These are phyloP conservation scores for Euplagia quadripunctaria DNA, from an alignment of 2,888 invertebrate genomes.

Conservation along the genomic window DNA sequence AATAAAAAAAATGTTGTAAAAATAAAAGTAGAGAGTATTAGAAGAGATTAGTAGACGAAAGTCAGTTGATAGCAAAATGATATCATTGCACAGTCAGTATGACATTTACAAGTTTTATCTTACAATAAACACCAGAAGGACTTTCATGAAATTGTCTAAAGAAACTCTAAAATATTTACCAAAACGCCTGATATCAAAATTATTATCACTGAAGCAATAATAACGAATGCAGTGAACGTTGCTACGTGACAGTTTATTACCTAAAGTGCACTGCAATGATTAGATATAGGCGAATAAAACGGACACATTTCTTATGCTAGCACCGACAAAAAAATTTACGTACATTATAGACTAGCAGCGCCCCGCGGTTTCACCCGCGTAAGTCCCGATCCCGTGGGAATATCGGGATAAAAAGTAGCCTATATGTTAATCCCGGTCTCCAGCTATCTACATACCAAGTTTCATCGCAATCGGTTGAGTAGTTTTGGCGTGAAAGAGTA, in stretches of 20 bases:
- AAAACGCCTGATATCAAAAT: not conserved
- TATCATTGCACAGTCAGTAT: not conserved
- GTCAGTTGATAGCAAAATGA: not conserved
- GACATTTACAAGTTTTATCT: not conserved
- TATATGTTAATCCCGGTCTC: too few relatives aligned
- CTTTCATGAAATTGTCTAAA: not conserved
- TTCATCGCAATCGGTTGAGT: too few relatives aligned
- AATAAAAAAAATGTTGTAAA: too few relatives aligned
- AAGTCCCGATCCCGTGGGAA: too few relatives aligned
- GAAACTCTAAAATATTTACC: not conserved
- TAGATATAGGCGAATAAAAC: not conserved
- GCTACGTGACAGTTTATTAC: conserved; percentile 3
- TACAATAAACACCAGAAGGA: not conserved
- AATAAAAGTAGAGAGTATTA: not conserved
- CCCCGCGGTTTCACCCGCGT: too few relatives aligned
- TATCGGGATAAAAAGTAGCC: too few relatives aligned
- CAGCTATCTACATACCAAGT: too few relatives aligned
- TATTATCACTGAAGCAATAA: conserved; percentile 11
- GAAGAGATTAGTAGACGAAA: not conserved
- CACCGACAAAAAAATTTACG: too few relatives aligned
- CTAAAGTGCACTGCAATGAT: not conserved
- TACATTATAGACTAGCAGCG: too few relatives aligned
- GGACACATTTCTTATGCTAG: too few relatives aligned
- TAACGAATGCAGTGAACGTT: conserved; percentile 1
- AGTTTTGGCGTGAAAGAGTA: too few relatives aligned